Percentiles rank a stretch among this genome's conserved stretches.
Conservation (phyloP, 2,888 invertebrate species). For the Ariolimax columbianus region DNA sequence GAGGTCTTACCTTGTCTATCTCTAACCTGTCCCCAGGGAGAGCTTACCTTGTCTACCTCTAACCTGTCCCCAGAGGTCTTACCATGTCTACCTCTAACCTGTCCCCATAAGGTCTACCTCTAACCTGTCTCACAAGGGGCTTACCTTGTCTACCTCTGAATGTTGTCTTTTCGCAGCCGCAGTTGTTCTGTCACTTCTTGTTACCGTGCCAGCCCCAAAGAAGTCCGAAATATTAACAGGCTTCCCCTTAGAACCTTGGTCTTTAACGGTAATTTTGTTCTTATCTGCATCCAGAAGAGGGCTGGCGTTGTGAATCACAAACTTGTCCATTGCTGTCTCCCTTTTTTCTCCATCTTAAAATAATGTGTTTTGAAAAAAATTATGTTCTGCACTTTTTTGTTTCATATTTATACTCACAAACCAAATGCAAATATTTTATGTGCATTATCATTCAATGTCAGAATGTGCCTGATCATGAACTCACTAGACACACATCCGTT, state of each 20-base stretch:
- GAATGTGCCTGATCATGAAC: no score
- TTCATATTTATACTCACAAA: not conserved
- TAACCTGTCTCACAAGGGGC: not conserved
- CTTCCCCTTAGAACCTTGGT: constrained; percentile 17
- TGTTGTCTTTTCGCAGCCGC: constrained; percentile 59
- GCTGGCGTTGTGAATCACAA: constrained; percentile 53
- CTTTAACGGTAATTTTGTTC: constrained; percentile 30
- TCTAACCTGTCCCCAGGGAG: no score
- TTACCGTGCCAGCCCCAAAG: constrained; percentile 69
- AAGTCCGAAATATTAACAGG: constrained; percentile 69
- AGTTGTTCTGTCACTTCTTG: constrained; percentile 64
- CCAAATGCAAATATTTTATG: no score
- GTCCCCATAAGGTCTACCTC: not conserved
- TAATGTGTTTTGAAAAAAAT: not conserved
- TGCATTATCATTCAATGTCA: no score
- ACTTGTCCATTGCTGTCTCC: constrained; percentile 65
- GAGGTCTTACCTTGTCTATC: no score
- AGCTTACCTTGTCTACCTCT: no score
- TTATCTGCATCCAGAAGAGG: constrained; percentile 20
- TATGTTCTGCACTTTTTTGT: not conserved
- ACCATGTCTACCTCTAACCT: no score
- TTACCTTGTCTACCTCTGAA: constrained; percentile 46
- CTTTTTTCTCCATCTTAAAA: constrained; percentile 61
- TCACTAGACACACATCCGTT: no score
- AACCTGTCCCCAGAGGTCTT: no score